These are phyloP conservation scores for Pocillopora damicornis DNA, from an alignment of 64 coral and sea anemone species.

Conservation along the genomic window DNA sequence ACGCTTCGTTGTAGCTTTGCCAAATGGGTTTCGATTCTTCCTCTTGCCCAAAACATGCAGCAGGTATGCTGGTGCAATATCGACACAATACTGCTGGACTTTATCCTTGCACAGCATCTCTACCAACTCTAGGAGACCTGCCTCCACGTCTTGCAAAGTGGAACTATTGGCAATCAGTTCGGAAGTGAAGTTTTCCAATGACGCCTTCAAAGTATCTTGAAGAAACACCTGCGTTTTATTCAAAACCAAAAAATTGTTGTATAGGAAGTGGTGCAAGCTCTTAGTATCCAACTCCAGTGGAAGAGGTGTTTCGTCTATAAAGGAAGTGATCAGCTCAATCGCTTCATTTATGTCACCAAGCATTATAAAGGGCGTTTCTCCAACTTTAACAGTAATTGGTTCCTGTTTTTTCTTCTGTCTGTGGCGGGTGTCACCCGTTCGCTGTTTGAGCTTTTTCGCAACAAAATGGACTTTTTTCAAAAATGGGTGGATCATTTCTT, in stretches of 20 bases:
- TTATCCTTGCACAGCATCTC: conserved; percentile 1
- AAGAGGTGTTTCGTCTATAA: not conserved
- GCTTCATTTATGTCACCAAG: not conserved
- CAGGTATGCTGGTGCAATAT: not conserved
- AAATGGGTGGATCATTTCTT: conserved; percentile 15
- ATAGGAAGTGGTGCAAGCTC: no score
- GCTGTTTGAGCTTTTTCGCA: not conserved
- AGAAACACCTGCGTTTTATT: no score
- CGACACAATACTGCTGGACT: not conserved
- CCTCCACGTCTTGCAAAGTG: rapidly evolving
- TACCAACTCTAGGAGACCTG: not conserved
- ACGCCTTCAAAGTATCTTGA: no score
- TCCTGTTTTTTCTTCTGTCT: not conserved
- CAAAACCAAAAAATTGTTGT: no score
- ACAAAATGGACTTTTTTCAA: not conserved
- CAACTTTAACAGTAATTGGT: not conserved
- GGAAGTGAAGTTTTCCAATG: not conserved
- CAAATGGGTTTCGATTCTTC: not conserved
- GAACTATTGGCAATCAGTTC: not conserved
- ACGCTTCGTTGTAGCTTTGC: no score
- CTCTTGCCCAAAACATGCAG: not conserved
- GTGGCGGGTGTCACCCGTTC: not conserved
- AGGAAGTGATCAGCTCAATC: not conserved
- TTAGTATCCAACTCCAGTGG: no score
- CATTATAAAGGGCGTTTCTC: not conserved